Conservation (phyloP, 2,113 vertebrate genomes). For the Oncorhynchus gorbuscha region DNA sequence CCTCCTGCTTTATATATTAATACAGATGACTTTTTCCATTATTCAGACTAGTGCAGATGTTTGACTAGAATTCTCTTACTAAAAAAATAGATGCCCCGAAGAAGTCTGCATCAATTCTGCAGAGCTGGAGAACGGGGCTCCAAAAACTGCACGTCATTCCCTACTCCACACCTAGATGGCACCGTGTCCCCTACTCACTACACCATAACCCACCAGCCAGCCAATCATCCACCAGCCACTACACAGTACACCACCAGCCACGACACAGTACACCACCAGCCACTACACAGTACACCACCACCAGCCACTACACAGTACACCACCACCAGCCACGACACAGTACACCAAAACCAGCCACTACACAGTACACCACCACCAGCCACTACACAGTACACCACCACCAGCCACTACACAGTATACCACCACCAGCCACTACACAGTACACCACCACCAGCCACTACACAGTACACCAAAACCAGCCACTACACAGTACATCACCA, state of each 20-base stretch:
- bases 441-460: too few species aligned
- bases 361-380: too few species aligned
- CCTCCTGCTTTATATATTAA: neutral
- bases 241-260: neutral
- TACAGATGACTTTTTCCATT: neutral
- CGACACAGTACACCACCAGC: neutral
- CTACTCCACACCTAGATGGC: conserved; percentile 52
- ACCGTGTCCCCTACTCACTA: conserved; percentile 33
- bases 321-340: too few species aligned
- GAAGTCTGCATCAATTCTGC: neutral
- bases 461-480: too few species aligned
- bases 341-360: too few species aligned
- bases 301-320: neutral
- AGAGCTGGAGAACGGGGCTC: neutral
- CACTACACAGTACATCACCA: too few species aligned
- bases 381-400: too few species aligned
- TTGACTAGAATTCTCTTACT: neutral
- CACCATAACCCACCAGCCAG: neutral
- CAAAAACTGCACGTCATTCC: neutral
- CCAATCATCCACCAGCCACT: neutral
- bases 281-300: neutral
- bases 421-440: too few species aligned
- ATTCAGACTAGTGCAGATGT: neutral
- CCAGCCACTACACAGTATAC: too few species aligned
- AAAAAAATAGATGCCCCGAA: neutral